Evolutionary conservation across 2,888 invertebrate genomes (phyloP).

Genomic region (Camptogramma bilineatum): DNA sequence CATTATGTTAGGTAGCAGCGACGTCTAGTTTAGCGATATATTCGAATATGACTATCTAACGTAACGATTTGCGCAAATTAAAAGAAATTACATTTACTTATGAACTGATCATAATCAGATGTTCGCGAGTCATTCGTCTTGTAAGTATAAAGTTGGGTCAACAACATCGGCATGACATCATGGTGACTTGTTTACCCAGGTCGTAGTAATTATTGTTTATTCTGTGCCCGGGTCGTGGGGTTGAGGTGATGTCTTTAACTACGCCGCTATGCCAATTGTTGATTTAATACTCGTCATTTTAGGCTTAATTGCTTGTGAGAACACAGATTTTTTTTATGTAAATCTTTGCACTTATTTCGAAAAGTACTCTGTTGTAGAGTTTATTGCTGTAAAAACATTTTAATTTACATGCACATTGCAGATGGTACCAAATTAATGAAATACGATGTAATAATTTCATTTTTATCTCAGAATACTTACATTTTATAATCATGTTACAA

Average conservation of each 20-base stretch:
- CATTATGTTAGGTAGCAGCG: not conserved
- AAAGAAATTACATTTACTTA: conserved; percentile 18
- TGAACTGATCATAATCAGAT: conserved; percentile 22
- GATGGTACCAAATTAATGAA: not conserved
- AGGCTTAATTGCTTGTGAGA: conserved; percentile 24
- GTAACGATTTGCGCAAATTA: conserved; percentile 1
- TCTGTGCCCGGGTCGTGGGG: conserved; percentile 62
- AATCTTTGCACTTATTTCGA: conserved; percentile 8
- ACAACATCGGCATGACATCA: conserved; percentile 80
- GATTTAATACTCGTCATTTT: conserved; percentile 54
- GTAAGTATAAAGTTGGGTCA: conserved; percentile 67
- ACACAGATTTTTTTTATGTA: conserved; percentile 18
- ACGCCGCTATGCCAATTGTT: conserved; percentile 61
- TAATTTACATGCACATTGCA: not conserved
- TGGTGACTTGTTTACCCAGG: conserved; percentile 71
- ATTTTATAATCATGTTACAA: too few relatives aligned
- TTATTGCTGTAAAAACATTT: not conserved
- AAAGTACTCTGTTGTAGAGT: not conserved
- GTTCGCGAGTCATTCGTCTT: conserved; percentile 23
- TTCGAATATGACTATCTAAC: not conserved
- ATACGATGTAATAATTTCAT: too few relatives aligned
- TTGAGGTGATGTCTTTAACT: conserved; percentile 71
- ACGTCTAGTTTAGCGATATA: not conserved
- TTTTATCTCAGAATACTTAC: too few relatives aligned
- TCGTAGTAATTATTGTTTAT: conserved; percentile 45